Evolutionary conservation across 2,113 vertebrate genomes (phyloP).

Genomic region (Stigmatopora nigra): DNA sequence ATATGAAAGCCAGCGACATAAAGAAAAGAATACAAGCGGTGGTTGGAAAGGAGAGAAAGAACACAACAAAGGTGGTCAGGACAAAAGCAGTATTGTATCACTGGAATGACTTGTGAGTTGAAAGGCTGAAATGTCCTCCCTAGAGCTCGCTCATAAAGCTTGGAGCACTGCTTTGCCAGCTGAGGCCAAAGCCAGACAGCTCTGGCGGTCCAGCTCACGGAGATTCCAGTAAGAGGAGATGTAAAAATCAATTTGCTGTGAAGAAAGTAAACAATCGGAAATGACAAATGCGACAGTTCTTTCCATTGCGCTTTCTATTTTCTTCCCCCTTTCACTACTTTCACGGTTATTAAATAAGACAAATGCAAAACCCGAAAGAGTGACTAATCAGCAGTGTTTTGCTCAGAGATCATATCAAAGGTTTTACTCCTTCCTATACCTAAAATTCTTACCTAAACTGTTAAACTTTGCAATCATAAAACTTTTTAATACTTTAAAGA

Average conservation of each 20-base stretch:
- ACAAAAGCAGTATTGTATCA: conserved; percentile 78
- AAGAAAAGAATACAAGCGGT: conserved; percentile 30
- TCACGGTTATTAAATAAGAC: conserved; percentile 63
- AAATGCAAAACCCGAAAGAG: conserved; percentile 44
- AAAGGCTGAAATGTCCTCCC: conserved; percentile 73
- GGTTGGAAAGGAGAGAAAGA: conserved; percentile 38
- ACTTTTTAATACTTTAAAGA: no score
- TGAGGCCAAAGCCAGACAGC: conserved; percentile 60
- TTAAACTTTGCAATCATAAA: background rate
- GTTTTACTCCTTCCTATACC: conserved; percentile 16
- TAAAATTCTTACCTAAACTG: conserved; percentile 25
- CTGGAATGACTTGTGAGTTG: conserved; percentile 71
- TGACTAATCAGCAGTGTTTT: conserved; percentile 45
- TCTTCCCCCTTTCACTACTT: conserved; percentile 41
- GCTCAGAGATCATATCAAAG: conserved; percentile 46
- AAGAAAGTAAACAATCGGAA: conserved; percentile 77
- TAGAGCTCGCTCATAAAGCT: conserved; percentile 71
- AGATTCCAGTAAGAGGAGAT: conserved; percentile 77
- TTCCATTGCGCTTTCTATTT: conserved; percentile 46
- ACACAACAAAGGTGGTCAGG: conserved; percentile 65
- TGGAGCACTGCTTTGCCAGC: conserved; percentile 63
- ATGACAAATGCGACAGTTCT: conserved; percentile 73
- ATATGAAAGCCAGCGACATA: conserved; percentile 38
- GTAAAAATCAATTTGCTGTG: conserved; percentile 78
- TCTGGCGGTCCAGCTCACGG: conserved; percentile 63